Evolutionary conservation across 2,113 vertebrate species (phyloP).

Genomic region (Gila orcuttii): DNA sequence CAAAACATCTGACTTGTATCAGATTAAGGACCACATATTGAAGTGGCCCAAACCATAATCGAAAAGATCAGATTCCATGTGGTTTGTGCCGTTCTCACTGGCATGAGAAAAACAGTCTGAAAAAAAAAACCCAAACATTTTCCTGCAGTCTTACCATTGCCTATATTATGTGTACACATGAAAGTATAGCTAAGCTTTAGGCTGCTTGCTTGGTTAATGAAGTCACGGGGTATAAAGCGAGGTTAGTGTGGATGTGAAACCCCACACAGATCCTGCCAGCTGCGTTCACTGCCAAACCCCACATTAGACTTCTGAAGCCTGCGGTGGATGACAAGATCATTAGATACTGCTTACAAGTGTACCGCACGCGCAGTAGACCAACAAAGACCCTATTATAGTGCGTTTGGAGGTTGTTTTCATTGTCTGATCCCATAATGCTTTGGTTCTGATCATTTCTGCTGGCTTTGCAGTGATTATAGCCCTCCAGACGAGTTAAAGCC

Average conservation of each 20-base stretch:
- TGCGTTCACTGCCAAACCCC: constrained; percentile 1
- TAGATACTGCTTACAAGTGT: constrained; percentile 26
- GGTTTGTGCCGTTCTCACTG: too few species aligned
- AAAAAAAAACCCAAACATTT: too few species aligned
- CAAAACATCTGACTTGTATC: too few species aligned
- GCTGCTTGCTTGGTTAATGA: constrained; percentile 8
- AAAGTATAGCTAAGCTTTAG: neutral
- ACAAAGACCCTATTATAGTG: neutral
- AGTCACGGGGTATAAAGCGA: neutral
- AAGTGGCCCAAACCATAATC: too few species aligned
- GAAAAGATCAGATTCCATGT: too few species aligned
- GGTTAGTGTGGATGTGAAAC: neutral
- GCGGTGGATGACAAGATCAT: constrained; percentile 24
- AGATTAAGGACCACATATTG: too few species aligned
- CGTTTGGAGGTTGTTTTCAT: neutral
- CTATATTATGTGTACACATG: neutral
- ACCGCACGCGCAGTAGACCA: neutral
- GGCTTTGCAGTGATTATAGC: constrained; percentile 11
- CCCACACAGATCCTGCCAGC: neutral
- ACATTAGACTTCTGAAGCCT: constrained; percentile 13
- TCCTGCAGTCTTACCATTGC: too few species aligned
- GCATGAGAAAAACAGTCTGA: too few species aligned
- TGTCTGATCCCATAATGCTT: neutral
- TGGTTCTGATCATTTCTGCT: constrained; percentile 2
- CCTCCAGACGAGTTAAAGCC: constrained; percentile 2